Evolutionary conservation across 2,797 vertebrate species (phyloP).

Genomic region (Nannoperca obscura): DNA sequence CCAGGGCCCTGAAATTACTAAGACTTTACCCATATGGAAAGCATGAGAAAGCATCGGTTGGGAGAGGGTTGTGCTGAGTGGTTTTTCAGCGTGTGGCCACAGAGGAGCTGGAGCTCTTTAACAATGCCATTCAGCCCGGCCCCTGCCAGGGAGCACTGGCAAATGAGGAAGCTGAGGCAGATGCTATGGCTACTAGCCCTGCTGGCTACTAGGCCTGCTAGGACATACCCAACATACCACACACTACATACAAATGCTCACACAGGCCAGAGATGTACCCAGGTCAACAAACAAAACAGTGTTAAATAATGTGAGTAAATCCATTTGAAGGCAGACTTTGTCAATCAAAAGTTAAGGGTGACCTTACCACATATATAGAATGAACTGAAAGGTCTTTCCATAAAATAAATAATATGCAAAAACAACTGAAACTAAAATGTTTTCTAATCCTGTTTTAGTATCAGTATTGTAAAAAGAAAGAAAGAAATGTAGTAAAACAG

Average conservation of each 20-base stretch:
- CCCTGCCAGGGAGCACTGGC: conserved; percentile 66
- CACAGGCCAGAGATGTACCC: conserved; percentile 19
- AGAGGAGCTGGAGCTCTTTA: conserved; percentile 73
- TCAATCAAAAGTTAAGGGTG: not conserved
- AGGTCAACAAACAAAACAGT: conserved; percentile 37
- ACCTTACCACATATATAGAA: not conserved
- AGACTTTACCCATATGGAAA: conserved; percentile 83
- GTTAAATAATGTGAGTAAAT: not conserved
- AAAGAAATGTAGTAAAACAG: not conserved
- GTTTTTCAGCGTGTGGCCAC: conserved; percentile 81
- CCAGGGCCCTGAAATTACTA: conserved; percentile 82
- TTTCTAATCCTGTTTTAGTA: not conserved
- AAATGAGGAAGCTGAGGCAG: conserved; percentile 70
- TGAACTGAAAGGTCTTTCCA: too few relatives aligned
- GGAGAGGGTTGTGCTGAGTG: conserved; percentile 75
- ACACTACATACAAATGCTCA: conserved; percentile 30
- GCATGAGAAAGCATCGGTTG: conserved; percentile 82
- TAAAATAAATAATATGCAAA: too few relatives aligned
- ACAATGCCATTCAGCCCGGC: conserved; percentile 74
- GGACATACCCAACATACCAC: conserved; percentile 61
- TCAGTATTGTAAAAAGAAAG: not conserved
- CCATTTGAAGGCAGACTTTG: not conserved
- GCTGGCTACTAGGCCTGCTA: conserved; percentile 58
- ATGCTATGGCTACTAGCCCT: conserved; percentile 72
- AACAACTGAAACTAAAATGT: too few relatives aligned